Evolutionary conservation across 2,888 invertebrate genomes (phyloP).

Genomic region (Thumatha senex): DNA sequence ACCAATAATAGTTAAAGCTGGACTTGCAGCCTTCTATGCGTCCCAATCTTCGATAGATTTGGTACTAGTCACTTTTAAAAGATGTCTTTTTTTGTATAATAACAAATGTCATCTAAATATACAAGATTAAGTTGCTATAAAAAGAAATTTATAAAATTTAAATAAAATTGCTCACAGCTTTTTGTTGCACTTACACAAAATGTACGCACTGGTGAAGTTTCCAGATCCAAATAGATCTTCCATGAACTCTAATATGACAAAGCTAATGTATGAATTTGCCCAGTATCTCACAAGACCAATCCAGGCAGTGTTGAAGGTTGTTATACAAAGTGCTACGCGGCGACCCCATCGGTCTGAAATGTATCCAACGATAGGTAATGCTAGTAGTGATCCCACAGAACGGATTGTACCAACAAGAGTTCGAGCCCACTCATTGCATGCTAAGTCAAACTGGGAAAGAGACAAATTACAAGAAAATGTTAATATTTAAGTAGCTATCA

Average conservation of each 20-base stretch:
- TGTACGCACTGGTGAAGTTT: slow-evolving; percentile 87
- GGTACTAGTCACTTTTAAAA: no score
- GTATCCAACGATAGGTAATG: slow-evolving; percentile 86
- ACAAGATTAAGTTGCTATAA: no score
- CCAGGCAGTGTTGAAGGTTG: slow-evolving; percentile 84
- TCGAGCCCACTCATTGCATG: slow-evolving; percentile 88
- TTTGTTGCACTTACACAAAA: slow-evolving; percentile 79
- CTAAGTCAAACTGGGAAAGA: slow-evolving; percentile 81
- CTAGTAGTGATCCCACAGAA: slow-evolving; percentile 86
- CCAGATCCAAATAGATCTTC: slow-evolving; percentile 87
- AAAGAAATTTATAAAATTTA: no score
- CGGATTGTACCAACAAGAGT: slow-evolving; percentile 89
- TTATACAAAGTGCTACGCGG: slow-evolving; percentile 81
- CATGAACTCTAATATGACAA: slow-evolving; percentile 86
- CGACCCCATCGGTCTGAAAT: slow-evolving; percentile 89
- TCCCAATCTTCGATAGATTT: no score
- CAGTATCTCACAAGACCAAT: slow-evolving; percentile 84
- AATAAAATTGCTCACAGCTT: no score
- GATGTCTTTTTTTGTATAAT: no score
- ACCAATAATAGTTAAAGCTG: no score
- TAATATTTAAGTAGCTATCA: background rate
- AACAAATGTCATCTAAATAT: no score
- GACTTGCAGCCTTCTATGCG: no score
- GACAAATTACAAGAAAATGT: background rate
- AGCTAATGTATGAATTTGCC: slow-evolving; percentile 86